A percentile compares a stretch with the other conserved stretches of the same genome.
Evolutionary conservation across 2,797 vertebrate genomes (phyloP).

Genomic region (Melanotaenia nigrans): DNA sequence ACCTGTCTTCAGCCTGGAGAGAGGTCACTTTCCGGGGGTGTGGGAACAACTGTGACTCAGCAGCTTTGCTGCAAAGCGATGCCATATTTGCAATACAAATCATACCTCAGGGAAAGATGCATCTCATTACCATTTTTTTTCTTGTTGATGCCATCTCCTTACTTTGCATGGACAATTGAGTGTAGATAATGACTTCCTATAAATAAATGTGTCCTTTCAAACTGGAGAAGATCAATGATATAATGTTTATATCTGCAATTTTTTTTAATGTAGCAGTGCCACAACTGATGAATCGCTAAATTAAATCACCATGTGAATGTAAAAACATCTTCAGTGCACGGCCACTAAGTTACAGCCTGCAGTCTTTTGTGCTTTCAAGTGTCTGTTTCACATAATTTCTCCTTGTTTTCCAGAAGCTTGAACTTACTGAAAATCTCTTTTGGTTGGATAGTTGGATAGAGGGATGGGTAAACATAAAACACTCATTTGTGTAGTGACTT

Average conservation of each 20-base stretch:
- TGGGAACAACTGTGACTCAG: constrained; percentile 74
- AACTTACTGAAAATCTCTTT: constrained; percentile 36
- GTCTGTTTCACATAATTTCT: constrained; percentile 31
- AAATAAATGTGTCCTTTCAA: constrained; percentile 32
- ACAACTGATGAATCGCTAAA: constrained; percentile 10
- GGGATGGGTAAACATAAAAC: constrained; percentile 4
- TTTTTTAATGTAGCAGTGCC: not conserved
- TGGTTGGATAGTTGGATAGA: constrained; percentile 17
- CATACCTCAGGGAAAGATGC: constrained; percentile 4
- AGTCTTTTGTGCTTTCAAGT: constrained; percentile 23
- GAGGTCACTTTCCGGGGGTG: constrained; percentile 70
- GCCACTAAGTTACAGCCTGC: constrained; percentile 15
- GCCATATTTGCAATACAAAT: constrained; percentile 61
- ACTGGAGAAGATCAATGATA: constrained; percentile 25
- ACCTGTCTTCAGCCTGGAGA: constrained; percentile 73
- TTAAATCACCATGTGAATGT: constrained; percentile 28
- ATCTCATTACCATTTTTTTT: constrained; percentile 21
- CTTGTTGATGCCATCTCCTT: constrained; percentile 9
- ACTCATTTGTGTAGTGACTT: constrained; percentile 1
- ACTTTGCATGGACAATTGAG: constrained; percentile 25
- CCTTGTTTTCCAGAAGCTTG: constrained; percentile 32
- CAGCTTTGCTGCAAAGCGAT: constrained; percentile 46
- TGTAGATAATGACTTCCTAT: constrained; percentile 37
- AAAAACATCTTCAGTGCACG: constrained; percentile 16
- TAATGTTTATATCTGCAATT: not conserved